phyloP scores from a whole-genome alignment of 2,113 vertebrate genomes.

The Casuarius casuarius region DNA sequence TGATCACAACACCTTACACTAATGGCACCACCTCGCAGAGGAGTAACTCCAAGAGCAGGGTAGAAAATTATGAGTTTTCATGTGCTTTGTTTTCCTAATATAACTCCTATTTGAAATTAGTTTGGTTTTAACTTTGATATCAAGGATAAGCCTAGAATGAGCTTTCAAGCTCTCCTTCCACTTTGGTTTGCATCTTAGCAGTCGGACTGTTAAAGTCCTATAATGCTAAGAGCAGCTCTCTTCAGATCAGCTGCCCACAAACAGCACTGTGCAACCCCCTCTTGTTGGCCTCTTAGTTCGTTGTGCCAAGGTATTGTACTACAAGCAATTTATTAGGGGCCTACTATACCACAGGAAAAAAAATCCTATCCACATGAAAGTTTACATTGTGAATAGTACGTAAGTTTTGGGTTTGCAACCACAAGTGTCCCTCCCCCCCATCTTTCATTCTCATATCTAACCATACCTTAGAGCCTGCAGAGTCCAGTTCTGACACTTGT shows the following conservation, averaged over 20 bases:
- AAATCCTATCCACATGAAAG: not conserved
- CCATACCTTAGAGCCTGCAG: not conserved
- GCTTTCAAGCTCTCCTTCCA: not conserved
- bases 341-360: fast-evolving
- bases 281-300: not conserved
- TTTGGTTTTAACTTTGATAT: not conserved
- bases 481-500: not conserved
- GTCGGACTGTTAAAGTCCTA: not conserved
- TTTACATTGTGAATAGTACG: not conserved
- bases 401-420: fast-evolving
- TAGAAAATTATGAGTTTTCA: not conserved
- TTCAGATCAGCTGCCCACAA: too few relatives aligned
- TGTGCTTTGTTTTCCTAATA: not conserved
- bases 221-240: not conserved
- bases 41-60: not conserved
- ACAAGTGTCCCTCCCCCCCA: not conserved
- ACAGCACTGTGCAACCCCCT: not conserved
- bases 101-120: conserved; percentile 12
- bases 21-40: not conserved
- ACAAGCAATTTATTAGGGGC: not conserved
- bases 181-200: too few relatives aligned
- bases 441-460: not conserved
- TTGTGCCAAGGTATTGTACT: not conserved
- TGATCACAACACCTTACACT: not conserved
- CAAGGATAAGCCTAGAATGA: not conserved